Percentiles rank a stretch among this genome's conserved stretches.
These are phyloP conservation scores for Mormoops blainvillei DNA, from an alignment of 2,113 vertebrate genomes.

Conservation along the genomic window DNA sequence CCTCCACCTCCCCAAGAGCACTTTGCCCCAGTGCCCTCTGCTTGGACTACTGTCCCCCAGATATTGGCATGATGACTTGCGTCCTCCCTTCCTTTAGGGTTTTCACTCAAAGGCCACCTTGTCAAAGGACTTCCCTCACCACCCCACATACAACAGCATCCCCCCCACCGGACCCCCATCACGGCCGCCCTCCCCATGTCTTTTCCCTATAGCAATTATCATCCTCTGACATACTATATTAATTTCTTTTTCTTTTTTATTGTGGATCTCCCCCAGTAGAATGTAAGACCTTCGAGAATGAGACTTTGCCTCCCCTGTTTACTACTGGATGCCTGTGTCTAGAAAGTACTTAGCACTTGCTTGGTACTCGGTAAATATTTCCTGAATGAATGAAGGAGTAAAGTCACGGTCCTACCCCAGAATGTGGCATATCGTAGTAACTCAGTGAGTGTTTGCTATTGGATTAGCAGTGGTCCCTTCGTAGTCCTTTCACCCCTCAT, in stretches of 20 bases:
- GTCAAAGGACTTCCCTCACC: not conserved
- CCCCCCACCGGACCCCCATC: accelerated
- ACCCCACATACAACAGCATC: too few relatives aligned
- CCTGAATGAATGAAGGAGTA: not conserved
- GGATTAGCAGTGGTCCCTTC: not conserved
- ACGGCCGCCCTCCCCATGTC: not conserved
- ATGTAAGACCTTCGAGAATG: not conserved
- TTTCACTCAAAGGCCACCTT: not conserved
- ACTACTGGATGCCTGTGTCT: not conserved
- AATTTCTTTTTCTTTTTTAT: not conserved
- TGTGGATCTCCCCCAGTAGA: not conserved
- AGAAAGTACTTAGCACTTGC: not conserved
- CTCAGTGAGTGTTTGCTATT: not conserved
- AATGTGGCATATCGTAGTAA: not conserved
- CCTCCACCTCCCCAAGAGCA: not conserved
- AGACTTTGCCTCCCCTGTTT: not conserved
- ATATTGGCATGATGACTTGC: not conserved
- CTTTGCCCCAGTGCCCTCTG: not conserved
- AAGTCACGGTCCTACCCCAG: not conserved
- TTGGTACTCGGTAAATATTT: not conserved
- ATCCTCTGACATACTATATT: not conserved
- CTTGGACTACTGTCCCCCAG: not conserved
- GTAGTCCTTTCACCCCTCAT: not conserved
- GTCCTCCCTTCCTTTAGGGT: not conserved
- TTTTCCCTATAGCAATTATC: too few relatives aligned